A percentile compares a stretch with the other conserved stretches of the same genome.
Conservation (phyloP, 2,113 vertebrate genomes). For the Xiphorhynchus elegans region DNA sequence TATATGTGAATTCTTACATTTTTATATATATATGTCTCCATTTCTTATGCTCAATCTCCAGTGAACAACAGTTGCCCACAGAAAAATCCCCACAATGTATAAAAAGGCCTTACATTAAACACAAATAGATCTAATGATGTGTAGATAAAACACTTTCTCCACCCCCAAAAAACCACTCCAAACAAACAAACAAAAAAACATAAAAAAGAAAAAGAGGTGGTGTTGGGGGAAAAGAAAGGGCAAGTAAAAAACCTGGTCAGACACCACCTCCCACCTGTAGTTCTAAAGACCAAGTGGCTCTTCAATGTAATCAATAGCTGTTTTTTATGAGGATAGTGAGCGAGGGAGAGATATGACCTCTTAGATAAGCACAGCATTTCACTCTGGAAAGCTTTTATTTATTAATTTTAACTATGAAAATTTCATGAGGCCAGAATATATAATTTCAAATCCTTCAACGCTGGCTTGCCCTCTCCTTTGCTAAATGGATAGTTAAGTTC, state of each 20-base stretch:
- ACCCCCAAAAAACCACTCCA: too few species aligned
- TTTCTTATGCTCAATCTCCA: not conserved
- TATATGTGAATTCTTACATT: not conserved
- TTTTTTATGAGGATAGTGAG: not conserved
- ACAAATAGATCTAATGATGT: not conserved
- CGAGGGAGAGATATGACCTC: not conserved
- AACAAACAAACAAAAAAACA: not conserved
- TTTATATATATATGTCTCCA: not conserved
- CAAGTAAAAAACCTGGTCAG: not conserved
- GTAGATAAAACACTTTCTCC: not conserved
- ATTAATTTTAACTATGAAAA: constrained; percentile 20
- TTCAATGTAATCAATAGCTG: not conserved
- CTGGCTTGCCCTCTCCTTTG: not conserved
- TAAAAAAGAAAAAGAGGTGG: rapidly evolving
- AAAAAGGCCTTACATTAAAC: not conserved
- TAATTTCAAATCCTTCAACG: not conserved
- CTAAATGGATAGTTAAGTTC: not conserved
- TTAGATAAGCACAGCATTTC: not conserved
- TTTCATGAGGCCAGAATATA: constrained; percentile 11
- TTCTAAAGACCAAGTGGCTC: not conserved
- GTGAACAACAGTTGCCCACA: not conserved
- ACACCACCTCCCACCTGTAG: not conserved
- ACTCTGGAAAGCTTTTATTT: constrained; percentile 18
- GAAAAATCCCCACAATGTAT: not conserved
- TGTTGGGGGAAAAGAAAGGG: rapidly evolving